Evolutionary conservation across 2,888 invertebrate genomes (phyloP).

Genomic region (Acleris literana): DNA sequence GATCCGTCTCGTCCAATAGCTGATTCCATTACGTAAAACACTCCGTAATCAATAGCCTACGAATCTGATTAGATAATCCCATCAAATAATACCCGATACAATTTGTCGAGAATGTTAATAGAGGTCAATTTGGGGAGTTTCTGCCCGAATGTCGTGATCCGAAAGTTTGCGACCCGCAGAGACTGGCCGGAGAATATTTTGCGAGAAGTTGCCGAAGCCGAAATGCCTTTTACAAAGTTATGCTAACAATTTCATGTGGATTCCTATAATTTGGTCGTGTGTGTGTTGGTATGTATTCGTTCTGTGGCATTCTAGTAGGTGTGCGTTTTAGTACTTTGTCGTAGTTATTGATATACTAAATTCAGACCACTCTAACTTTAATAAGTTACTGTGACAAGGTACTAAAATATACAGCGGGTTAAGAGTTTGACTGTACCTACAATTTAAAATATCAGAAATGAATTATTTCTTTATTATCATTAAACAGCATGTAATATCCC

Average conservation of each 20-base stretch:
- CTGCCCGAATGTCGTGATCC: conserved; percentile 11
- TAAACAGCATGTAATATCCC: no score
- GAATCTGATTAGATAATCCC: conserved; percentile 19
- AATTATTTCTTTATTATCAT: no score
- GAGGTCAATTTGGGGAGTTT: conserved; percentile 22
- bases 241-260: conserved; percentile 26
- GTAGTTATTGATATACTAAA: no score
- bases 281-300: no score
- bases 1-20: no score
- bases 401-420: no score
- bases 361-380: no score
- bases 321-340: no score
- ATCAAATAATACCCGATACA: conserved; percentile 16
- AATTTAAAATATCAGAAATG: no score
- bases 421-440: no score
- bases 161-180: conserved; percentile 26
- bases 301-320: no score
- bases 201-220: conserved; percentile 16
- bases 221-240: conserved; percentile 27
- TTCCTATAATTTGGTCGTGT: background rate
- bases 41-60: conserved; percentile 17
- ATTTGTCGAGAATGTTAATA: conserved; percentile 16
- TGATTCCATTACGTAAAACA: conserved; percentile 10
- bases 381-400: no score
- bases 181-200: conserved; percentile 26